Evolutionary conservation across 2,888 invertebrate species (phyloP).

Genomic region (Stenolophus ochropezus): DNA sequence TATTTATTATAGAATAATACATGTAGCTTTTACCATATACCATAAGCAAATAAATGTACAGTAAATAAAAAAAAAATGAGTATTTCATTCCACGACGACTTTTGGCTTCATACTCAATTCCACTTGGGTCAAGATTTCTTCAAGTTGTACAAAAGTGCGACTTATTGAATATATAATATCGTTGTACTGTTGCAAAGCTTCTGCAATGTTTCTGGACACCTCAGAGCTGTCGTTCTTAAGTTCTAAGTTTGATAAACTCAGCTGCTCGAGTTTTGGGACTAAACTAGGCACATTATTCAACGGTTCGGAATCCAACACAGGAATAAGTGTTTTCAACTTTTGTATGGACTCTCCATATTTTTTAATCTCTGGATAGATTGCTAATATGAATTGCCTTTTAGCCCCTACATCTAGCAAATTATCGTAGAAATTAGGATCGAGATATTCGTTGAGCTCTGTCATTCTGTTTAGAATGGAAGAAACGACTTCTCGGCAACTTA

Average conservation of each 20-base stretch:
- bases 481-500: slow-evolving; percentile 74
- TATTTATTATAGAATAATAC: slow-evolving; percentile 8
- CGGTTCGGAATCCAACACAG: slow-evolving; percentile 72
- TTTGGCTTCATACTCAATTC: slow-evolving; percentile 67
- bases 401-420: slow-evolving; percentile 72
- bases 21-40: not conserved
- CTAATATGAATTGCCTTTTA: slow-evolving; percentile 73
- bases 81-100: slow-evolving; percentile 22
- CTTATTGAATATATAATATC: slow-evolving; percentile 73
- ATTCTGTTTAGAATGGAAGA: slow-evolving; percentile 72
- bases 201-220: slow-evolving; percentile 70
- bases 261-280: slow-evolving; percentile 71
- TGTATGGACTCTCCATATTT: slow-evolving; percentile 70
- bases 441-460: slow-evolving; percentile 72
- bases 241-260: slow-evolving; percentile 71
- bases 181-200: slow-evolving; percentile 73
- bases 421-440: slow-evolving; percentile 73
- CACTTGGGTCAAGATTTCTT: slow-evolving; percentile 71
- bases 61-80: not conserved
- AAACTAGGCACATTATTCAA: slow-evolving; percentile 72
- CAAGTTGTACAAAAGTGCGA: slow-evolving; percentile 72
- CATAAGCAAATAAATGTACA: not conserved
- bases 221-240: slow-evolving; percentile 71
- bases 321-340: slow-evolving; percentile 71
- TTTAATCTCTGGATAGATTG: slow-evolving; percentile 73